These are phyloP conservation scores for Phoenicopterus ruber DNA, from an alignment of 2,113 vertebrate genomes.

Conservation along the genomic window DNA sequence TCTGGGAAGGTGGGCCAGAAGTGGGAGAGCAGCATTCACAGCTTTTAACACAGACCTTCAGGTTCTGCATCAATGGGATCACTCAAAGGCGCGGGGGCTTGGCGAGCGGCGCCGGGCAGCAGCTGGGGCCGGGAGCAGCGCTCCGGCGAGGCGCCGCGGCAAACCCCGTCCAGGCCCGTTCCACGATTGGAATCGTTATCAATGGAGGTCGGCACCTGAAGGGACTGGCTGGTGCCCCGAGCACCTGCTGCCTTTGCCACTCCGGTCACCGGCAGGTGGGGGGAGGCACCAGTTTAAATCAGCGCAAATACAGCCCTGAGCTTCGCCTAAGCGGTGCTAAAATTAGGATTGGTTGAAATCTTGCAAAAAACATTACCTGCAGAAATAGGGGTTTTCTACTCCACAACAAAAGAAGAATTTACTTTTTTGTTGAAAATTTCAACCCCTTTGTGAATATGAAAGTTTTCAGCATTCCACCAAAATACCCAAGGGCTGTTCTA, in stretches of 20 bases:
- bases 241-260: neutral
- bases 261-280: rapidly evolving
- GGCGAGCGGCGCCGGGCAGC: neutral
- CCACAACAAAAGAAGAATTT: neutral
- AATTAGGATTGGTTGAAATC: neutral
- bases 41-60: conserved; percentile 28
- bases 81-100: neutral
- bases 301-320: neutral
- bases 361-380: neutral
- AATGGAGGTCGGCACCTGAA: neutral
- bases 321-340: neutral
- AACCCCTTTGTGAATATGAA: neutral
- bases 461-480: neutral
- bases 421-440: neutral
- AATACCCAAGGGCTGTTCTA: neutral
- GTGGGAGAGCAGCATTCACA: neutral
- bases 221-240: neutral
- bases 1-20: conserved; percentile 47
- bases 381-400: neutral
- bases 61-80: neutral
- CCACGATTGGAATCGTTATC: neutral
- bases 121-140: neutral
- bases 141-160: neutral
- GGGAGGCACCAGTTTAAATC: neutral
- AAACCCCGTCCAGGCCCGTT: neutral